Conservation (phyloP, 2,888 invertebrate genomes). For the Meloe dianella region DNA sequence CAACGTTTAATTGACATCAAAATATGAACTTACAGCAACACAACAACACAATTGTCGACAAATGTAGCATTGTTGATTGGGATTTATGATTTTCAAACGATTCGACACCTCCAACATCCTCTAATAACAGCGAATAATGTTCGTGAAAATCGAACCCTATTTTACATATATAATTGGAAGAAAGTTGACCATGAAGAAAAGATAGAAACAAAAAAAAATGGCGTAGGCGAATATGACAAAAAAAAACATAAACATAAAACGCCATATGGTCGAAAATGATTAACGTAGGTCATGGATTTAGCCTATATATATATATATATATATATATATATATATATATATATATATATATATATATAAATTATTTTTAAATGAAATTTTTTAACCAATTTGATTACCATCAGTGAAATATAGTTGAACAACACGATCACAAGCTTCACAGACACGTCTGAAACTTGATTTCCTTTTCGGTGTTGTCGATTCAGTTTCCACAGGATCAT, state of each 20-base stretch:
- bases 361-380: too few relatives aligned
- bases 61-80: slow-evolving; percentile 1
- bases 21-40: not conserved
- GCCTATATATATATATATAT: slow-evolving; percentile 23
- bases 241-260: slow-evolving; percentile 14
- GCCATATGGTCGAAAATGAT: slow-evolving; percentile 31
- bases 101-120: not conserved
- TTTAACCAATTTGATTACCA: slow-evolving; percentile 35
- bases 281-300: slow-evolving; percentile 31
- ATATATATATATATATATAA: too few relatives aligned
- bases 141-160: too few relatives aligned
- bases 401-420: slow-evolving; percentile 44
- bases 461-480: slow-evolving; percentile 39
- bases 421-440: slow-evolving; percentile 43
- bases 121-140: too few relatives aligned
- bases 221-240: not conserved
- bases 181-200: not conserved
- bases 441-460: slow-evolving; percentile 45
- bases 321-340: too few relatives aligned
- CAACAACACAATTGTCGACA: too few relatives aligned
- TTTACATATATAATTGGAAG: too few relatives aligned
- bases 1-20: slow-evolving; percentile 5
- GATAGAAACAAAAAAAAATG: not conserved
- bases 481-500: slow-evolving; percentile 27
- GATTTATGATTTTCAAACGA: slow-evolving; percentile 9